Evolutionary conservation across 2,888 invertebrate genomes (phyloP), one percentile per base, ranked within the genome.

Genomic region (Uloborus plumipes): DNA sequence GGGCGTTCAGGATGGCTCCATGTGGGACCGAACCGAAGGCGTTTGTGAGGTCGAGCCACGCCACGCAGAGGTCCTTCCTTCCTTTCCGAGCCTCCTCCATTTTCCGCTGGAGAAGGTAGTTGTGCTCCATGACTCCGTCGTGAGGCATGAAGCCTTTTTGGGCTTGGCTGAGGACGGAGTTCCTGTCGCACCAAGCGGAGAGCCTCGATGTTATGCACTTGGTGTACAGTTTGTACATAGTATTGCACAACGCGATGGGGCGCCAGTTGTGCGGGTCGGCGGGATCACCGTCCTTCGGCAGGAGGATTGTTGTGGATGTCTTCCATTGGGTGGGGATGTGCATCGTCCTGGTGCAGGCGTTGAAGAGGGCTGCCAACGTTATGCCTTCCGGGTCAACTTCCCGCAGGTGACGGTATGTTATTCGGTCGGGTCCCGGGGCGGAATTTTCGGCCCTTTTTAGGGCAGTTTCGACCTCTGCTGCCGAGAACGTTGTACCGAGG

Each of bases 91-190:
- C 16, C 9, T 55, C 2, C n/a, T 15, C 9, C n/a, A 55, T 16
- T 14, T 0, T 65, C 16, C 14, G 39, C 39, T 79, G 58, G 13
- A 87, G 85, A 0, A 84, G 16, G 58, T 49, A 78, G 49, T 67
- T 84, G 62, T 86, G 85, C 53, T 87, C 86, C 0, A 53, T 59
- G 47, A 80, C 31, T 0, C 87, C 87, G n/a, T 86, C 85, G 59
- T 85, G 85, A 4, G 87, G 86, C 65, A 88, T 86, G 81, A 89
- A 89, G 26, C 88, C 88, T 85, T 89, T 89, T 77, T 89, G 89
- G 7, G 55, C 61, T 0, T 70, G 9, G 67, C 61, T 77, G n/a
- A 87, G 78, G 9, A 77, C 67, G 0, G 82, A 11, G 58, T 85
- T 71, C 0, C 14, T 7, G 2, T 22, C 47, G 3, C 81, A 73